A percentile compares a stretch with the other conserved stretches of the same genome.
These are phyloP conservation scores for Apus apus DNA, from an alignment of 2,113 vertebrate species.

Conservation along the genomic window DNA sequence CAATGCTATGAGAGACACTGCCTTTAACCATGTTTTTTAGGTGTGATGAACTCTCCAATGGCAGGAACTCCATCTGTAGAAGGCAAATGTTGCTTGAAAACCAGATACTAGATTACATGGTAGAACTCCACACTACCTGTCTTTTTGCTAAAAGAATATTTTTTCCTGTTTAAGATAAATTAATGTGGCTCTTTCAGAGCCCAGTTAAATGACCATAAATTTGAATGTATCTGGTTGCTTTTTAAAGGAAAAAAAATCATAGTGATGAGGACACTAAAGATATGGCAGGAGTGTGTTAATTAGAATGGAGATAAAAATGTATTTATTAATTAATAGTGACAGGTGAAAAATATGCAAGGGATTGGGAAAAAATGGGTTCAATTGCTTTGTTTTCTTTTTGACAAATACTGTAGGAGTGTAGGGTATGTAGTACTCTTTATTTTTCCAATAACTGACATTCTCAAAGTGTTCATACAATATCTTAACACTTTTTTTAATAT, in stretches of 20 bases:
- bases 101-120: not conserved
- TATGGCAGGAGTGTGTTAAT: not conserved
- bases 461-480: not conserved
- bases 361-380: not conserved
- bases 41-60: not conserved
- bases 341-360: accelerated
- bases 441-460: not conserved
- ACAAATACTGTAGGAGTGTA: not conserved
- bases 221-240: not conserved
- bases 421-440: not conserved
- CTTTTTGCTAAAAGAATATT: not conserved
- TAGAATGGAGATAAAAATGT: not conserved
- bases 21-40: not conserved
- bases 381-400: not conserved
- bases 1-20: not conserved
- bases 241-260: not conserved
- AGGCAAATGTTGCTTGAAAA: not conserved
- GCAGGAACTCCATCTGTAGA: not conserved
- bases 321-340: not conserved
- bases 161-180: too few relatives aligned
- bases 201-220: not conserved
- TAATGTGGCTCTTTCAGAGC: not conserved
- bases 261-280: not conserved
- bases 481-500: not conserved
- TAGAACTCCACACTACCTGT: not conserved